Base-by-base conservation (phyloP, 30 jellyfish, hydroid and myxozoan genomes). In the Cassiopea xamachana region DNA sequence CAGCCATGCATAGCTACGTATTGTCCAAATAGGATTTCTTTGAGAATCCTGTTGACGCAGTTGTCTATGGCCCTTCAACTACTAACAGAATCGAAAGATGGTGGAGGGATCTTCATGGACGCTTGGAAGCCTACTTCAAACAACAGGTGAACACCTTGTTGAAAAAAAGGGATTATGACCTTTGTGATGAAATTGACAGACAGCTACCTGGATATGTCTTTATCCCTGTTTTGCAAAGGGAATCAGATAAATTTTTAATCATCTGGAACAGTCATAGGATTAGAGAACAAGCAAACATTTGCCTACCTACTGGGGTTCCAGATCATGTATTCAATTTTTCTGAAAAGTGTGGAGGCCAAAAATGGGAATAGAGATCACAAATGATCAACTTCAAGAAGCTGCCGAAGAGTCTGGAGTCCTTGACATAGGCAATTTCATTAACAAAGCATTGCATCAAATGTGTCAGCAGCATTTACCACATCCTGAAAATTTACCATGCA, bases 1-100 rank as follows among this genome's bases (percentile, higher is more conserved):
- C 94, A 9, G 48, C 94, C 59, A 87, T 87, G 64, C 94, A 87
- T 18, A 59, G 89, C n/a, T 87, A 18, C 72, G 89, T 87, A 46
- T 13, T 81, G 64, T 27, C 39, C 39, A 55, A 55, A 10, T 55
- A 6, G 12, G 12, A 55, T 10, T 3, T 3, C 64, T 3, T 6
- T 55, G 64, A 55, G 7, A 10, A 55, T 55, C 10, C 64, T 3
- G 12, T 10, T 3, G 64, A 55, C 7, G 12, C 90, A 3, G 67
- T 81, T 55, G 85, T 81, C 60, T 81, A 10, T 61, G 90, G 90
- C 46, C 90, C 90, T 59, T 81, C 90, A 43, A 81, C 90, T 18
- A 7, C 84, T 46, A 81, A 81, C 90, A 81, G 60, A 16, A 81
- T 81, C 10, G 90, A 81, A 59, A 18, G 80, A 18, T 81, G 90